Conservation (phyloP, 2,888 invertebrate species). For the Drosophila helvetica region DNA sequence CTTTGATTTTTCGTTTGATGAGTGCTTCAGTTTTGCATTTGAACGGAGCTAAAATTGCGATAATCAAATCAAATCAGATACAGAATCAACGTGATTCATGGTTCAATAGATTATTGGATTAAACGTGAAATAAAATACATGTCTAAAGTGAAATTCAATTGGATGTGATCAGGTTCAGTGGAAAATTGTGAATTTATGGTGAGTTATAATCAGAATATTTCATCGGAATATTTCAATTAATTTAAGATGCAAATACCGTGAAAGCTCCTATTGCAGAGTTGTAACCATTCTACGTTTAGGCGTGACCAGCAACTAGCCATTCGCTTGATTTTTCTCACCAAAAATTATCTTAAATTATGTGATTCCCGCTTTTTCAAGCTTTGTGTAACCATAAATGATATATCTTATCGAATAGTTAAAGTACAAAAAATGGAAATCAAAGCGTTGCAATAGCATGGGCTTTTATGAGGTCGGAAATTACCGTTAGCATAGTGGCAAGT, state of each 20-base stretch:
- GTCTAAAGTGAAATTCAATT: conserved; percentile 1
- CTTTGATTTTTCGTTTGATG: conserved; percentile 8
- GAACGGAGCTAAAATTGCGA: conserved; percentile 1
- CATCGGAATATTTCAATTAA: neutral
- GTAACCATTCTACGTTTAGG: neutral
- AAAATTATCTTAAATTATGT: neutral
- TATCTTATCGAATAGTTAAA: conserved; percentile 16
- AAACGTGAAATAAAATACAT: conserved; percentile 5
- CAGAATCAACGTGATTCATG: conserved; percentile 28
- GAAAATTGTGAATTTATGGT: conserved; percentile 7
- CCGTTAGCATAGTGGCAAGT: conserved; percentile 62
- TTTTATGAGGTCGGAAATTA: conserved; percentile 51
- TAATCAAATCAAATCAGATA: conserved; percentile 30
- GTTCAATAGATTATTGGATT: conserved; percentile 9
- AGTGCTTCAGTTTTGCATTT: neutral
- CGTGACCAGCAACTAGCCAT: neutral
- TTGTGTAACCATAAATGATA: neutral
- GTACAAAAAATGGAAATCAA: conserved; percentile 34
- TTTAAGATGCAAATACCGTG: too few species aligned
- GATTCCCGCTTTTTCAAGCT: neutral
- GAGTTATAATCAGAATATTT: neutral
- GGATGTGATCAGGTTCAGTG: conserved; percentile 1
- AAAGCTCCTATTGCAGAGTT: neutral
- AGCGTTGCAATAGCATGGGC: conserved; percentile 13
- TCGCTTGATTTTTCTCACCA: neutral